phyloP scores from a whole-genome alignment of 2,888 invertebrate genomes.

The Frankliniella intonsa region DNA sequence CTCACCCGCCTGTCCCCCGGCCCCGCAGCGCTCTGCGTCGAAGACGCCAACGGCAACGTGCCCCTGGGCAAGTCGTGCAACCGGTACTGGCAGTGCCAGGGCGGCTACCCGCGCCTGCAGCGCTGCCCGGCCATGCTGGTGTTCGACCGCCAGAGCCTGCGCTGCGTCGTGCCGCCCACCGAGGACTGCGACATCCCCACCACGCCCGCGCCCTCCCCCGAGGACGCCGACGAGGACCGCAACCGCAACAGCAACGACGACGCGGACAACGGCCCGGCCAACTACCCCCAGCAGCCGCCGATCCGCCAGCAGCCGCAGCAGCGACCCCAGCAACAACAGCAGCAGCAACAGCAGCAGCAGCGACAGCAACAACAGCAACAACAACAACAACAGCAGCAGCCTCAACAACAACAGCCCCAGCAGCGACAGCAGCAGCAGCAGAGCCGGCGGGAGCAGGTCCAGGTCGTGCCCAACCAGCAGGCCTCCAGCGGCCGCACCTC shows the following conservation, averaged over 20 bases:
- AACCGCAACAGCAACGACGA: slow-evolving; percentile 32
- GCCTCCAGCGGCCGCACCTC: slow-evolving; percentile 30
- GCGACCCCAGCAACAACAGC: slow-evolving; percentile 33
- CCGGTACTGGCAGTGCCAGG: slow-evolving; percentile 91
- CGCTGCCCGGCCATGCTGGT: slow-evolving; percentile 87
- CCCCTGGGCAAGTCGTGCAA: slow-evolving; percentile 89
- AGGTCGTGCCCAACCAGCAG: slow-evolving; percentile 6
- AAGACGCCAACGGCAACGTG: slow-evolving; percentile 86
- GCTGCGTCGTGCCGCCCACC: slow-evolving; percentile 85
- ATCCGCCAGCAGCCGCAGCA: slow-evolving; percentile 31
- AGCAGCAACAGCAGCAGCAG: slow-evolving; percentile 31
- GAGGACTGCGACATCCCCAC: slow-evolving; percentile 84
- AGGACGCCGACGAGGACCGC: slow-evolving; percentile 36
- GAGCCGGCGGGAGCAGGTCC: slow-evolving; percentile 32
- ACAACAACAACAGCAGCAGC: slow-evolving; percentile 36
- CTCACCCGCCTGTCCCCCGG: slow-evolving; percentile 29
- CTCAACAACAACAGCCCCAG: slow-evolving; percentile 32
- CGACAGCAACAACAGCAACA: slow-evolving; percentile 35
- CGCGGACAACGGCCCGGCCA: slow-evolving; percentile 31
- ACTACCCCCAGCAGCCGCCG: slow-evolving; percentile 34
- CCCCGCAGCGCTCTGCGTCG: slow-evolving; percentile 78
- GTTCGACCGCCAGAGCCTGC: slow-evolving; percentile 73
- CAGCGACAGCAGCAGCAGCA: slow-evolving; percentile 35
- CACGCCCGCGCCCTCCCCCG: slow-evolving; percentile 54
- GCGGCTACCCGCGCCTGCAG: slow-evolving; percentile 86